Evolutionary conservation across 2,113 vertebrate genomes (phyloP), one percentile per base, ranked within the genome.

Genomic region (Aleadryas rufinucha): DNA sequence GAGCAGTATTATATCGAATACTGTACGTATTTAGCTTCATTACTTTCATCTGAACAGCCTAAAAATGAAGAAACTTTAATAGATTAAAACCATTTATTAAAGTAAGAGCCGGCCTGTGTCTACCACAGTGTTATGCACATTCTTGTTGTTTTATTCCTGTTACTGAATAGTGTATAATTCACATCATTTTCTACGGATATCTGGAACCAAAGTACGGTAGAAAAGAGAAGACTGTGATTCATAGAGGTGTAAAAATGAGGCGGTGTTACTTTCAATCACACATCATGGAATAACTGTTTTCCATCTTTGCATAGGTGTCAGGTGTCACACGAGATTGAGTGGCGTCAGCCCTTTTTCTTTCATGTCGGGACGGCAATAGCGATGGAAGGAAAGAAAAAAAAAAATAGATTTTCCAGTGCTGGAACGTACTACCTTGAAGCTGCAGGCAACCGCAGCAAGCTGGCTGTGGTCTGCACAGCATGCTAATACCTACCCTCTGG

Each of bases 391-490:
- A 2, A 1, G 2, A 9, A 22, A 28, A 61, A 44, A 19, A 68
- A 37, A 75, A 11, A 54, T 24, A 68, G 9, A 39, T 42, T 50
- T 33, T 50, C 47, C 63, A 33, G 45, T 75, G 81, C 44, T 94
- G 92, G 85, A 83, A 90, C 33, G 5, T 10, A 5, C 68, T 69
- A 24, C 47, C 13, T 69, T 39, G 78, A 71, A 96, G 88, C 92
- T 74, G 80, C 68, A 60, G 86, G 75, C 82, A 75, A 28, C 49
- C 89, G 60, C 84, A 84, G 50, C 10, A 16, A 47, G 26, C 47
- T 65, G 80, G 47, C 72, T 59, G 87, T 54, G 85, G 84, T 88
- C 89, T 96, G 95, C 60, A 72, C 63, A 17, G 42, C 87, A 37
- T 72, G 72, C 49, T 87, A 22, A 28, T 79, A 53, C 81, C 42